Evolutionary conservation across 2,888 invertebrate genomes (phyloP), one percentile per base, ranked within the genome.

Genomic region (Pandemis heparana): DNA sequence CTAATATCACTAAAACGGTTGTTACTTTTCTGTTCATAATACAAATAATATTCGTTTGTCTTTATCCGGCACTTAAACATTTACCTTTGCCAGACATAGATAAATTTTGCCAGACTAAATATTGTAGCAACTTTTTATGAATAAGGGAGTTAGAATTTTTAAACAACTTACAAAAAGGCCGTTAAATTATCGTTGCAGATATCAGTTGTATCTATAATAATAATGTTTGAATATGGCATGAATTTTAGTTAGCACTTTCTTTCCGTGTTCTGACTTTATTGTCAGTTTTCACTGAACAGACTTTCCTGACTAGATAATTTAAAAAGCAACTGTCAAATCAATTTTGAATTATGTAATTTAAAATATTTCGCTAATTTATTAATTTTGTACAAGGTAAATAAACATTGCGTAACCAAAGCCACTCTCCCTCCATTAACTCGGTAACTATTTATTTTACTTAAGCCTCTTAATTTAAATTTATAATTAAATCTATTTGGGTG

Each of bases 401-500:
- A 72, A 72, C 56, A 75, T 75, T 74, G 60, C 56, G 69, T 71
- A 74, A 80, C 75, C 77, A 71, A 72, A 77, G 60, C 71, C 62
- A 65, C 65, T 72, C 64, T 73, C 70, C 71, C 75, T 73, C 69
- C 69, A 65, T 71, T 62, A 74, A 67, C 74, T 78, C 66, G 72
- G 76, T 70, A 74, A 79, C 75, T 82, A 81, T 82, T 81, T 80
- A 70, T 70, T 70, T 77, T 76, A 74, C 69, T 64, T 62, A 76
- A 77, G 48, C 75, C 60, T 65, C 76, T 64, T 75, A 78, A 82
- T 81, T 81, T 82, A 78, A 79, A 81, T 81, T 80, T 81, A 78
- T 80, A 81, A 82, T 81, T 76, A 76, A 82, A 81, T 79, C 80
- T 79, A 78, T 82, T 79, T 76, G 75, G 77, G 75, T 76, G 77